Base-by-base conservation (phyloP, 2,797 vertebrate genomes). In the Xiphophorus birchmanni region DNA sequence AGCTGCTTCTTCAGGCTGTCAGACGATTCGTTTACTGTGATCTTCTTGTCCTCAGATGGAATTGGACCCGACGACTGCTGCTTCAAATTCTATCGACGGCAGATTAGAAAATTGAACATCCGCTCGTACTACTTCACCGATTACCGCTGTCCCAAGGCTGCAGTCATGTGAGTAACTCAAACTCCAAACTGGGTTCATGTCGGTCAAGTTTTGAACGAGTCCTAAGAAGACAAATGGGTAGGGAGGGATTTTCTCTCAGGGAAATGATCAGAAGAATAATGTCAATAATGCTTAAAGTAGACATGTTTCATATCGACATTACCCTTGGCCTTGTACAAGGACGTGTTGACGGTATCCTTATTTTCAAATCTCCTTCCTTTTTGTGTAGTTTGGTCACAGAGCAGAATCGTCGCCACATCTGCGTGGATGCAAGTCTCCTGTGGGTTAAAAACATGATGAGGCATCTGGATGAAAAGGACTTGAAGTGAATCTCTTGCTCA, bases 321-420 rank as follows among this genome's bases (percentile, higher is more conserved):
- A 11, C 8, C 9, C 37, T 1, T 2, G 7, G 50, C 15, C 12
- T 47, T 15, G 4, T 60, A 8, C 15, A 3, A 63, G 0, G 32
- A 21, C 5, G 17, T 37, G 17, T 65, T 65, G 18, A 37, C 13
- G 4, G 32, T 10, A 40, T 67, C 40, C 18, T 9, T 23, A 10
- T 11, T 67, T 67, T 37, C 0, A 18, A 63, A 45, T 63, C 18
- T 23, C 5, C 7, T 5, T 74, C 7, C 77, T 15, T 58, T 0
- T 81, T 76, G 63, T 67, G 69, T 82, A 94, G 93, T 54, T 69
- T 94, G 32, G 1, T 85, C 15, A 87, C 90, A 0, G 0, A 23
- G 9, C 82, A 44, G 7, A 48, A 18, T 1, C 0, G 1, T 8
- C 10, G 11, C 3, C 0, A 0, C 2, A 40, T 93, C 54, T 94